Conservation (phyloP, 2,113 vertebrate genomes). For the Burhinus bistriatus region DNA sequence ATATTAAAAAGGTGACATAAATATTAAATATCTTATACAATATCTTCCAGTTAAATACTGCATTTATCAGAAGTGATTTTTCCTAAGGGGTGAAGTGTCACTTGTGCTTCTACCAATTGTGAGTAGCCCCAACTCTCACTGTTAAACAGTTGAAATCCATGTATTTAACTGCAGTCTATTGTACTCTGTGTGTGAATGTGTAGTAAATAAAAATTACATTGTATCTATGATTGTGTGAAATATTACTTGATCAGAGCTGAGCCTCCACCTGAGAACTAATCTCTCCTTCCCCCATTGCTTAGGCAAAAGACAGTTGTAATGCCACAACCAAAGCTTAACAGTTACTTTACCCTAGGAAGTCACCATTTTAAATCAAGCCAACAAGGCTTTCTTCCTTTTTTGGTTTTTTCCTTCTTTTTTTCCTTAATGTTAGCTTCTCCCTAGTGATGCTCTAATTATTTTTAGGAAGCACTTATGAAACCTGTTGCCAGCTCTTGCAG, state of each 20-base stretch:
- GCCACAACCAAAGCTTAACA: not conserved
- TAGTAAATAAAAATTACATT: not conserved
- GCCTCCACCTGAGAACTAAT: constrained; percentile 16
- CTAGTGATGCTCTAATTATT: not conserved
- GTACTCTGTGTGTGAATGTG: constrained; percentile 17
- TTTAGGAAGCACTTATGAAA: not conserved
- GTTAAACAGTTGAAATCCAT: constrained; percentile 42
- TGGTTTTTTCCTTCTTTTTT: rapidly evolving
- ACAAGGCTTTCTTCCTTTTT: not conserved
- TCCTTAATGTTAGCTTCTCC: not conserved
- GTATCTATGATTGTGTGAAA: not conserved
- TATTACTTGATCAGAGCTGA: not conserved
- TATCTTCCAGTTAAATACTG: constrained; percentile 66
- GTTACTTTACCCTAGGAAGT: not conserved
- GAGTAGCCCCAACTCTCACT: constrained; percentile 44
- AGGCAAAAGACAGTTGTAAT: not conserved
- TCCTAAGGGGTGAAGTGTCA: constrained; percentile 59
- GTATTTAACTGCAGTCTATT: constrained; percentile 43
- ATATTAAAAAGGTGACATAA: constrained; percentile 30
- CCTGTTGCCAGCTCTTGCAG: not conserved
- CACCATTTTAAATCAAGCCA: not conserved
- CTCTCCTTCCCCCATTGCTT: not conserved
- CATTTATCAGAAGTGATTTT: constrained; percentile 67
- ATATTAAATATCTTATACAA: constrained; percentile 44
- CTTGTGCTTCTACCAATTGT: constrained; percentile 57